Percentiles rank a stretch among this genome's conserved stretches.
Evolutionary conservation across 2,888 invertebrate genomes (phyloP).

Genomic region (Chorisops tibialis): DNA sequence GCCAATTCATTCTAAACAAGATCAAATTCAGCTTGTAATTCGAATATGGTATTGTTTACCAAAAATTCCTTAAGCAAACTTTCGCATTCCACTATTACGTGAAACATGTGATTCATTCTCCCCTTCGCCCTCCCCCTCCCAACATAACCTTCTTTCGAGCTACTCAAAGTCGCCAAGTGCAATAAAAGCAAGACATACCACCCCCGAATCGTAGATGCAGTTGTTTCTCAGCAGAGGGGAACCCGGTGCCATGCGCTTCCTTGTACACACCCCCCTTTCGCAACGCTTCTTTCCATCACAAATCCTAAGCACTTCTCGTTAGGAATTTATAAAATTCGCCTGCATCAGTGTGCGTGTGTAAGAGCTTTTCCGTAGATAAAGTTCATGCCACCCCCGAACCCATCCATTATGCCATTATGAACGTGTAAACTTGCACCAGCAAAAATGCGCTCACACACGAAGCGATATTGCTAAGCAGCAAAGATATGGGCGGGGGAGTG

Average conservation of each 20-base stretch:
- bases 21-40: too few relatives aligned
- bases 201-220: background rate
- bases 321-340: background rate
- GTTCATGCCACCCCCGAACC: background rate
- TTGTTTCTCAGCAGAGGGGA: background rate
- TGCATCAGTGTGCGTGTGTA: slow-evolving; percentile 8
- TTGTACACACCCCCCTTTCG: background rate
- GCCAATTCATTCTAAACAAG: too few relatives aligned
- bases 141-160: background rate
- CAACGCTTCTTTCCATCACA: too few relatives aligned
- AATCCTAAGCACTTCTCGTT: background rate
- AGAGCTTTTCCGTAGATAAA: slow-evolving; percentile 3
- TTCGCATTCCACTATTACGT: too few relatives aligned
- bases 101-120: slow-evolving; percentile 16
- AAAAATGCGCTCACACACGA: too few relatives aligned
- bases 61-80: too few relatives aligned
- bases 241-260: slow-evolving; percentile 9
- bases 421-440: too few relatives aligned
- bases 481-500: too few relatives aligned
- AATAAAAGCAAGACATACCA: too few relatives aligned
- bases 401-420: background rate
- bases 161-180: background rate
- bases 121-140: background rate
- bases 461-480: too few relatives aligned
- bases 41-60: too few relatives aligned